Evolutionary conservation across 1,140 invertebrate genomes (phyloP).

Genomic region (Scaptomyza pallida): DNA sequence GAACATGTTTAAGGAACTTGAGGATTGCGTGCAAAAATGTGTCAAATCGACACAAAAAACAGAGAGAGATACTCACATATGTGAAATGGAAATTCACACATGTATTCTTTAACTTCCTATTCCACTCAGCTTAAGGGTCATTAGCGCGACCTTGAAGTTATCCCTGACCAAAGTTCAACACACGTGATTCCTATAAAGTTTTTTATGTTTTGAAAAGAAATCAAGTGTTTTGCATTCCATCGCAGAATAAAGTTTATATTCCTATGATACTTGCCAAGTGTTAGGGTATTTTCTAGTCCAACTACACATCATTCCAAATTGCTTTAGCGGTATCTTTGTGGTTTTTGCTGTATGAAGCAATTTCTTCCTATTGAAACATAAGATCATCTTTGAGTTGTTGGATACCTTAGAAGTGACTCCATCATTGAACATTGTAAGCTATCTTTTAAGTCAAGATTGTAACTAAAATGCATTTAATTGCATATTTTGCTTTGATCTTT

Average conservation of each 20-base stretch:
- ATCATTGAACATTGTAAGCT: slow-evolving; percentile 3
- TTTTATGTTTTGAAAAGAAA: too few species aligned
- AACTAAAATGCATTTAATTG: not conserved
- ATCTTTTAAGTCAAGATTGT: not conserved
- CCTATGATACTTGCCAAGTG: too few species aligned
- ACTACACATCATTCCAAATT: not conserved
- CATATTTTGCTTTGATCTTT: not conserved
- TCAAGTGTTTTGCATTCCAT: not conserved
- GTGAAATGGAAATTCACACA: slow-evolving; percentile 3
- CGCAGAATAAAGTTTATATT: too few species aligned
- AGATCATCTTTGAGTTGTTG: not conserved
- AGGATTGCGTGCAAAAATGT: slow-evolving; percentile 44
- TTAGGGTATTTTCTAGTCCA: not conserved
- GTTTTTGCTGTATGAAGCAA: not conserved
- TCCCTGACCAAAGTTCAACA: not conserved
- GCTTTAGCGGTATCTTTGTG: not conserved
- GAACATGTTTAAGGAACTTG: not conserved
- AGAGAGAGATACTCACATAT: not conserved
- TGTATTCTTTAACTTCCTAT: not conserved
- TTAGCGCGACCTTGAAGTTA: not conserved
- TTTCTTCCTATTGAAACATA: slow-evolving; percentile 12
- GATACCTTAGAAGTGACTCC: slow-evolving; percentile 37
- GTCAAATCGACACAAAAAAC: slow-evolving; percentile 19
- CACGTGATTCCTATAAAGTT: slow-evolving; percentile 6
- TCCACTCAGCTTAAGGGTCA: not conserved